These are phyloP conservation scores for Disparrhopalites patrizii DNA, from an alignment of 2,888 invertebrate species.

Conservation along the genomic window DNA sequence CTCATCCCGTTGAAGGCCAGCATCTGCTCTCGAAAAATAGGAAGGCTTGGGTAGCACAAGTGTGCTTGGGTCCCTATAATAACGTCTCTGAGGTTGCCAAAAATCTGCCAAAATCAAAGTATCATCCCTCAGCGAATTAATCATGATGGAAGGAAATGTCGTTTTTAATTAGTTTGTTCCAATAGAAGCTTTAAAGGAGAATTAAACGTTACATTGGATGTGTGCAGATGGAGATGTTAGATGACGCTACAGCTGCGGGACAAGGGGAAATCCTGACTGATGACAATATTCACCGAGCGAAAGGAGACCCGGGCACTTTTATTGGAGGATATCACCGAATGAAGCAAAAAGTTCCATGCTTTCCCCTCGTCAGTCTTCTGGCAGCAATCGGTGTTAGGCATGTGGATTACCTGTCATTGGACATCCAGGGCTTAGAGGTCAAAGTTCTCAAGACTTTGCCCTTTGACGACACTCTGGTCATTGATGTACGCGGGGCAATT, in stretches of 20 bases:
- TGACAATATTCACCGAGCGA: too few relatives aligned
- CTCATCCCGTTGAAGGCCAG: neutral
- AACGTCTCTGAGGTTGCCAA: neutral
- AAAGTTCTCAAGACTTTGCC: constrained; percentile 14
- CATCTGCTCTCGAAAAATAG: neutral
- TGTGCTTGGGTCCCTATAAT: neutral
- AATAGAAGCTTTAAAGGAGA: too few relatives aligned
- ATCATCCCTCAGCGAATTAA: too few relatives aligned
- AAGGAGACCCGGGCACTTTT: too few relatives aligned
- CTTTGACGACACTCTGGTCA: neutral
- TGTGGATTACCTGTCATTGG: constrained; percentile 15
- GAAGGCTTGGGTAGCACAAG: neutral
- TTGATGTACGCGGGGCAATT: constrained; percentile 5
- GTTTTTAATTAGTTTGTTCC: too few relatives aligned
- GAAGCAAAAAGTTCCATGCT: constrained; percentile 15
- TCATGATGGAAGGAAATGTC: too few relatives aligned
- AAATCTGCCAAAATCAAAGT: too few relatives aligned
- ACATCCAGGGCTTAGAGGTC: constrained; percentile 16
- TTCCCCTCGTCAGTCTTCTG: constrained; percentile 4
- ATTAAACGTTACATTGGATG: too few relatives aligned
- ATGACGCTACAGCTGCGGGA: too few relatives aligned
- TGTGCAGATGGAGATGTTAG: too few relatives aligned
- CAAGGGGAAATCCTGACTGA: too few relatives aligned
- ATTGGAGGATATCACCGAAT: too few relatives aligned
- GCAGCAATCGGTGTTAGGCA: constrained; percentile 4